Conservation (phyloP, 2,888 invertebrate species). For the Machimus rusticus region DNA sequence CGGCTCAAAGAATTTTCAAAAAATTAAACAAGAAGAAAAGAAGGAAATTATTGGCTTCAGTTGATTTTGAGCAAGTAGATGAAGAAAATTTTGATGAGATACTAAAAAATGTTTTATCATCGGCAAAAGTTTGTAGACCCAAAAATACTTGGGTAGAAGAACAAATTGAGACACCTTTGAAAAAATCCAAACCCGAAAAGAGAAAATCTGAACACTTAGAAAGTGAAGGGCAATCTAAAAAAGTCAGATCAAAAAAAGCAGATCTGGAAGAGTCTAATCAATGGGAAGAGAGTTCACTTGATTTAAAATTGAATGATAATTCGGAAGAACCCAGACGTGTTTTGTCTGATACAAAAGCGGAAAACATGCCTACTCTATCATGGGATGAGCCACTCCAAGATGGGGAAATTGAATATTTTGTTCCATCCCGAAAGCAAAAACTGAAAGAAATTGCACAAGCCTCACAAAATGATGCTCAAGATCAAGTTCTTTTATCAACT, state of each 20-base stretch:
- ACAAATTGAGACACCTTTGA: conserved; percentile 55
- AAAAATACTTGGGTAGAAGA: conserved; percentile 59
- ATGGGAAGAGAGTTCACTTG: not conserved
- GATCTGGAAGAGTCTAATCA: not conserved
- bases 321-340: conserved; percentile 51
- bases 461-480: conserved; percentile 46
- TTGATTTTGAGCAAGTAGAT: conserved; percentile 56
- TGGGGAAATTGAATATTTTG: conserved; percentile 62
- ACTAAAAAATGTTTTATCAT: conserved; percentile 46
- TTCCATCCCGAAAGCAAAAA: conserved; percentile 56
- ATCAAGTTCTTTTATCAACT: conserved; percentile 51
- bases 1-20: conserved; percentile 58
- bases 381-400: conserved; percentile 62
- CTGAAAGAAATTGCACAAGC: conserved; percentile 51
- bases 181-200: not conserved
- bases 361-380: not conserved
- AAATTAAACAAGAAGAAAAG: conserved; percentile 63
- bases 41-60: conserved; percentile 55
- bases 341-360: not conserved
- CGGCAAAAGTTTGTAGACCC: not conserved
- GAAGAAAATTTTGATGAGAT: conserved; percentile 58
- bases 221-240: conserved; percentile 40
- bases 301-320: not conserved
- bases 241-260: not conserved
- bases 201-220: conserved; percentile 45